Evolutionary conservation across 2,113 vertebrate species (phyloP), one percentile per base, ranked within the genome.

Genomic region (Gallinago undulata): DNA sequence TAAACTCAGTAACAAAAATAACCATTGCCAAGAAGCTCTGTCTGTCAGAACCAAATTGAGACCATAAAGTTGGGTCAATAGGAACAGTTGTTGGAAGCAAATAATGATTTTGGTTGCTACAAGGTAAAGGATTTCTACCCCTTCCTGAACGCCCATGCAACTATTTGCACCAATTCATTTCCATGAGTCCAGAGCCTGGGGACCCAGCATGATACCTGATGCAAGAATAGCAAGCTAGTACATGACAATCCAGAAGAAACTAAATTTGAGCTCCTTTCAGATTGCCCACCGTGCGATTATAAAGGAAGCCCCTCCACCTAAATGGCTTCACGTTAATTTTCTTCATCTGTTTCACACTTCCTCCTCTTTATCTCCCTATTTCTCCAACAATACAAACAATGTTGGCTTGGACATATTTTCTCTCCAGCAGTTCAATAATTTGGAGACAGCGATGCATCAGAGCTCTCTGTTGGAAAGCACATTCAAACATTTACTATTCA

Each of bases 401-500:
- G 87, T 92, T 96, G 94, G 93, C 93, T 94, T 85, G 92, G 93
- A 93, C 86, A 75, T 94, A 87, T 95, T 97, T 96, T 96, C 96
- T 97, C 76, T 95, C 96, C 96, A 95, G 95, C 97, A 97, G 97
- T 96, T 98, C 96, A 95, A 96, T 97, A 97, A 97, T 97, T 97
- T 97, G 94, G 94, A 97, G 96, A 97, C 86, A 94, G 96, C 33
- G 24, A 97, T 96, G 95, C 94, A 96, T 98, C 97, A 97, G 95
- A 96, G 94, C 89, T 97, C 97, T 94, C 97, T 37, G 97, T 88
- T 96, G 97, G 97, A 97, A 96, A 96, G 93, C 95, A 95, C 96
- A 97, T 95, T 97, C 94, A 96, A 93, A 97, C 97, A 96, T 97
- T 97, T 95, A 96, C 94, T 96, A 96, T 96, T 93, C 85, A 96